A percentile compares a stretch with the other conserved stretches of the same genome.
Conservation (phyloP, 2,797 vertebrate genomes). For the Philypnodon macrostomus region DNA sequence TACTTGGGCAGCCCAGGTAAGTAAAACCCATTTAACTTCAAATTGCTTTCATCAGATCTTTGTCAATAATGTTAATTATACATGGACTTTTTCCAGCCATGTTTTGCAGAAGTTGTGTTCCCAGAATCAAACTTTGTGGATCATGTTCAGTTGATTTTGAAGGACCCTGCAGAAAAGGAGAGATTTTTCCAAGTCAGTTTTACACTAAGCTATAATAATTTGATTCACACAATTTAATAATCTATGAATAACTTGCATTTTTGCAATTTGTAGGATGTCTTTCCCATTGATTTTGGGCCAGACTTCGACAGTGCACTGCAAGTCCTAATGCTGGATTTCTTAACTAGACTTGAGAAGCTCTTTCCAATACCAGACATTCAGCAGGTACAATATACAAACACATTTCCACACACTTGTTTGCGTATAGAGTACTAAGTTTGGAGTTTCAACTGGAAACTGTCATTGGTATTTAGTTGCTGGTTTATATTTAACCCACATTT, state of each 20-base stretch:
- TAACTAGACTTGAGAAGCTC: constrained; percentile 76
- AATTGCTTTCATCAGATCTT: not conserved
- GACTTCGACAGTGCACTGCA: constrained; percentile 75
- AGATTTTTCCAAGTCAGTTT: constrained; percentile 69
- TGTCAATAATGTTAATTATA: not conserved
- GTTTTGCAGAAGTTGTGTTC: constrained; percentile 67
- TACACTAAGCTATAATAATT: not conserved
- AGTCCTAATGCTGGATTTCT: constrained; percentile 79
- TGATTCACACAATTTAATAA: not conserved
- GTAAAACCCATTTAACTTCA: not conserved
- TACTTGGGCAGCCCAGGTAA: constrained; percentile 65
- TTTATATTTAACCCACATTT: not conserved
- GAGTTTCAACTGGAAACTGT: no score
- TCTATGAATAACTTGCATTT: no score
- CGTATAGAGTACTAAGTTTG: no score
- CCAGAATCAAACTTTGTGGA: constrained; percentile 70
- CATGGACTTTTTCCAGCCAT: constrained; percentile 40
- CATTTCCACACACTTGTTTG: no score
- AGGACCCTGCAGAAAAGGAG: constrained; percentile 63
- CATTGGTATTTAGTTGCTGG: no score
- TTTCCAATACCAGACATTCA: constrained; percentile 71
- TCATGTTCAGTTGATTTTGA: constrained; percentile 65
- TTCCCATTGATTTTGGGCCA: constrained; percentile 78
- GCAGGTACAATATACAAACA: constrained; percentile 68
- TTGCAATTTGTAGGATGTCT: constrained; percentile 65